Base-by-base conservation (phyloP, 2,888 invertebrate species). In the Pammene aurita region DNA sequence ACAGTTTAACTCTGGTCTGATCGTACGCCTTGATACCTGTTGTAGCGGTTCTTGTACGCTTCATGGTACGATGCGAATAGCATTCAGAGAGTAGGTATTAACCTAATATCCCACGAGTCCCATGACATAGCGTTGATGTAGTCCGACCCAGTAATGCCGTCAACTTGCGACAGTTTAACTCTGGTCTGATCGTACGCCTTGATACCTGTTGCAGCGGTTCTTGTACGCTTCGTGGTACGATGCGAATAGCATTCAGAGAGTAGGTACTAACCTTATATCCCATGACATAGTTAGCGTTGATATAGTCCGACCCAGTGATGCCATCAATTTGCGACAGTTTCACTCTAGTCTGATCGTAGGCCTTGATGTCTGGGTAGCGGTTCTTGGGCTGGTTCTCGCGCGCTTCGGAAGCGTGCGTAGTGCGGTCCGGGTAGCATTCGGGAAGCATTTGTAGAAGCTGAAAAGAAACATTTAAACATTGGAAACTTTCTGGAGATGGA, bases 301-400 rank as follows among this genome's bases (percentile, higher is more conserved):
- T 97, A 80, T 98, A 98, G 85, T 98, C 98, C 0, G 97, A 96
- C 4, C 97, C 96, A 50, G 94, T 94, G 63, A 96, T 94, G 65
- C 96, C 95, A 79, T 97, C 97, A 7, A 96, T 90, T 79, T 95
- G 95, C 0, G 95, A 93, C 11, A 98, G 87, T 78, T 96, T 96
- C 0, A 98, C 97, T 77, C 98, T 89, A 7, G 98, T 98, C 88
- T 98, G 98, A 90, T 98, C 98, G 84, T 97, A 98, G 0, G 97
- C 96, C 87, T 97, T 97, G 72, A 98, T 98, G 82, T 98, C 98
- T 0, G 98, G 98, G 84, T 98, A 98, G 11, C 98, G 94, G 92
- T 98, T 98, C 92, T 98, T 98, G 74, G 95, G 95, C 13, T 96
- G 93, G 86, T 98, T 98, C 85, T 97, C 97, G 48, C 97, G 94